Conservation (phyloP, 2,113 vertebrate species). For the Monarcha castaneiventris region DNA sequence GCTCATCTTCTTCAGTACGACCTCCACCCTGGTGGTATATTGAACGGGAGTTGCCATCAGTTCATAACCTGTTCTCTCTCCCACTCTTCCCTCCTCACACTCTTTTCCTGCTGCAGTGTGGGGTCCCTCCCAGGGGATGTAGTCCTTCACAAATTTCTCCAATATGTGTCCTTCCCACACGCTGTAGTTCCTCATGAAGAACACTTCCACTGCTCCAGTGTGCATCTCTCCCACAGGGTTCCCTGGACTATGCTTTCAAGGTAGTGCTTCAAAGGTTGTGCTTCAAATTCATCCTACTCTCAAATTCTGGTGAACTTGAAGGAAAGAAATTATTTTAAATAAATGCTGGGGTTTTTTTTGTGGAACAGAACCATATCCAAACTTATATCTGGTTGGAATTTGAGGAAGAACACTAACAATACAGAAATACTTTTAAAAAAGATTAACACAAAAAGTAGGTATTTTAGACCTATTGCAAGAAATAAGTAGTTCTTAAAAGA, state of each 20-base stretch:
- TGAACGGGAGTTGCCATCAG: not conserved
- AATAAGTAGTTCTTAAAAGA: not conserved
- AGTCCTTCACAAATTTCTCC: not conserved
- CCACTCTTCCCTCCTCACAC: not conserved
- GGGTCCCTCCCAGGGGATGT: not conserved
- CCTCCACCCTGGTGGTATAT: rapidly evolving
- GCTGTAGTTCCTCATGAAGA: not conserved
- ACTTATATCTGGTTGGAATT: not conserved
- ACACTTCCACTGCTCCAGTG: not conserved
- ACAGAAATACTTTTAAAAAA: not conserved
- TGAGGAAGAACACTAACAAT: not conserved
- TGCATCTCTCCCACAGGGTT: not conserved
- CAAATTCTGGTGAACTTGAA: not conserved
- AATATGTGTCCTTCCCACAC: not conserved
- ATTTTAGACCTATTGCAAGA: not conserved
- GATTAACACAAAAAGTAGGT: not conserved
- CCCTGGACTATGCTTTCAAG: not conserved
- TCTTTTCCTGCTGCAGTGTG: not conserved
- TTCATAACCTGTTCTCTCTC: not conserved
- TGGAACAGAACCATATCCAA: not conserved
- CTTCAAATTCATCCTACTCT: not conserved
- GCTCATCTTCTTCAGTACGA: not conserved
- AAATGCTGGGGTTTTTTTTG: not conserved
- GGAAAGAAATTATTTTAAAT: not conserved
- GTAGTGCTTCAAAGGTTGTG: not conserved